Base-by-base conservation (phyloP, 2,888 invertebrate species). In the Melanophora roralis region DNA sequence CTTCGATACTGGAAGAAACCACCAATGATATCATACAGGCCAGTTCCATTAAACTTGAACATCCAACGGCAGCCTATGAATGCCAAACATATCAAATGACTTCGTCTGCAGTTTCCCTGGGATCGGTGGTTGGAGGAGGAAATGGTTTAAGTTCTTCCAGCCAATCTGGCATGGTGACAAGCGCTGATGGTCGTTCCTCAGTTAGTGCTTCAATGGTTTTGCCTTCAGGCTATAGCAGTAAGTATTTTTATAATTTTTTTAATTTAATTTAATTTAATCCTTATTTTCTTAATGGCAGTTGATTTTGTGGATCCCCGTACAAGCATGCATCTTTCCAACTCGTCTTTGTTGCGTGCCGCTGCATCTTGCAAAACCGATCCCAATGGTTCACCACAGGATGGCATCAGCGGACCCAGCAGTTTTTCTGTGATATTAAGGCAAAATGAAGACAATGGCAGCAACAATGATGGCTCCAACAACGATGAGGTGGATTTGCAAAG, bases 1-100 rank as follows among this genome's bases (percentile, higher is more conserved):
- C 97, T 85, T 98, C 98, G 88, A 98, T 98, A 89, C 94, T 98
- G 90, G 97, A 96, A 91, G 97, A 97, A 91, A 93, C 95, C 83
- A 95, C 93, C 82, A 94, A 94, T 85, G 93, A 94, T 90, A 78
- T 88, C 27, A 91, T 92, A 0, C 91, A 85, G 75, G 81, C 88
- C 88, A 94, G 93, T 90, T 93, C 93, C 86, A 95, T 95, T 88
- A 95, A 95, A 91, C 92, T 95, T 90, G 96, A 96, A 91, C 95
- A 94, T 90, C 93, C 95, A 84, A 83, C 86, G 65, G 86, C 86
- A 47, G 92, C 93, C 85, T 95, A 95, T 90, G 95, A 95, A 91
- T 95, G 95, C 91, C 95, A 93, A 91, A 86, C 89, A 84, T 96
- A 95, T 91, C 93, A 94, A 85, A 92, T 94, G 85, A 93, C 93